Evolutionary conservation across 2,113 vertebrate genomes (phyloP), one percentile per base, ranked within the genome.

Genomic region (Zeus faber): DNA sequence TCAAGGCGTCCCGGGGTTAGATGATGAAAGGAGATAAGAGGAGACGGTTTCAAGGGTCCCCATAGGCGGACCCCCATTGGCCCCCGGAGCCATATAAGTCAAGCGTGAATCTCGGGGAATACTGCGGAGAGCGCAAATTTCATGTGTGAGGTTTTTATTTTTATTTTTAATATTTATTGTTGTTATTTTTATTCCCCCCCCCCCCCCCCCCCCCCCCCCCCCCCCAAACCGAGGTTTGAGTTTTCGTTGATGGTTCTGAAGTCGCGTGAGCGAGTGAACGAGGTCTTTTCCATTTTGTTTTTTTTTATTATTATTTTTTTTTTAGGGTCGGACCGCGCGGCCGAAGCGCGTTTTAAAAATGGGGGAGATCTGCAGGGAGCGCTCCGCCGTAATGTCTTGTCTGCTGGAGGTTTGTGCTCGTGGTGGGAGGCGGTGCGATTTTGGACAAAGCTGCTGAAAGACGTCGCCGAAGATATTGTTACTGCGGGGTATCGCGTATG

Each of bases 21-120:
- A 88, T 84, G 91, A 93, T 94, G 92, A 93, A 92, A 92, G 90
- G 89, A 89, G 92, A 92, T 91, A 91, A 91, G 85, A 87, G 72
- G 81, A 79, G 83, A 81, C 88, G 51, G 94, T 97, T 96, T 96
- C 91, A 80, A 94, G 94, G 92, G 87, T 69, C 83, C 90, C 91
- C 87, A 83, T 72, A 92, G 88, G 88, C 91, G 90, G 89, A 92
- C 90, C 89, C 77, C 73, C 80, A n/a, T n/a, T 90, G 86, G 91
- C 85, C 87, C 89, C 85, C 69, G 81, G 73, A 92, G 92, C 89
- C 89, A 76, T 85, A 89, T 88, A 90, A 92, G 88, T 90, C 89
- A 90, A 88, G 67, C 90, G 85, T 85, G 85, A 91, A 93, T 94
- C 92, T 92, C 92, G 94, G 90, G 85, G 86, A 90, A 88, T 82